Evolutionary conservation across 2,888 invertebrate species (phyloP), one percentile per base, ranked within the genome.

Genomic region (Lithodes maja): DNA sequence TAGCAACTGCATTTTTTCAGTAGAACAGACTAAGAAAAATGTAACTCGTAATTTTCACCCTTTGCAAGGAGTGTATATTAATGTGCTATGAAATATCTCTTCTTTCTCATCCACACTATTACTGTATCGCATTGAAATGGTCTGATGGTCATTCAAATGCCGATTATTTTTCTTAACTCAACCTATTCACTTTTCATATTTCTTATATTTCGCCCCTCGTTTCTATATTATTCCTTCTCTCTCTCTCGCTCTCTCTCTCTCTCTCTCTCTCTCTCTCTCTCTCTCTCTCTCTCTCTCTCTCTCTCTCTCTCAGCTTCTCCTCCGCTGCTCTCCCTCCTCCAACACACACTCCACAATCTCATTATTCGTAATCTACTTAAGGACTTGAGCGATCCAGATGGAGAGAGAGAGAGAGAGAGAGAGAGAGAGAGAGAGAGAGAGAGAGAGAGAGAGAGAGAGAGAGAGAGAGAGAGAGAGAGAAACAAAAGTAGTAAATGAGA

Each of bases 291-390:
- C 77, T 77, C 77, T 49, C 50, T 49, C 77, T 77, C 77, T 77
- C 77, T 49, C 50, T 49, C 77, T 77, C 77, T 49, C 50, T 49
- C 77, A 49, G 49, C 49, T 49, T 49, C 77, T 77, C 77, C 15
- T 15, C 15, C 77, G 9, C 77, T 74, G n/a, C 71, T 71, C 71
- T n/a, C n/a, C 71, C n/a, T 71, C 71, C 71, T 71, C n/a, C n/a
- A 3, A 9, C 5, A 71, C 71, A 71, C 71, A 71, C 71, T 71
- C 71, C 71, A 71, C 71, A 71, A 71, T 71, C 71, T 71, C 71
- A 71, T 71, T 71, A 71, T 71, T 15, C 71, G 71, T 71, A 71
- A 71, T 71, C 71, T 71, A 71, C 71, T 71, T 71, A 71, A 71
- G 71, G 71, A 15, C 71, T 71, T 7, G 71, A 71, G 71, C 71